Evolutionary conservation across 2,113 vertebrate genomes (phyloP).

Genomic region (Orthonyx spaldingii): DNA sequence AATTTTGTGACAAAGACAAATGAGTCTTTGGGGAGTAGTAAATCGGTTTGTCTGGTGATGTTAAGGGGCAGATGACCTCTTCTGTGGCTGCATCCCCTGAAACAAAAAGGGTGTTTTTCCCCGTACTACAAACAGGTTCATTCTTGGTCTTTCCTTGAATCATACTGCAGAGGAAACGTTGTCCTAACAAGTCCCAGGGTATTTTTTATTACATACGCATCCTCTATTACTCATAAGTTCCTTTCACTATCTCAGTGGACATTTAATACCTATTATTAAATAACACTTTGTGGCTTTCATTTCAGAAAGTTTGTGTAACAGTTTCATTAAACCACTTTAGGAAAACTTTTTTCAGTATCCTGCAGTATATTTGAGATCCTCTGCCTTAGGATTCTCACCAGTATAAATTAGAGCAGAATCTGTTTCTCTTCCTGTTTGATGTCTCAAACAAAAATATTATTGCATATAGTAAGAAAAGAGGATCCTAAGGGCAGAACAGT

Average conservation of each 20-base stretch:
- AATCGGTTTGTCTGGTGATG: constrained; percentile 65
- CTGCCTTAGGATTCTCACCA: not conserved
- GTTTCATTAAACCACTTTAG: not conserved
- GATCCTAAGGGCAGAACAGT: not conserved
- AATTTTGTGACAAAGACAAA: constrained; percentile 75
- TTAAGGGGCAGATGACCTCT: constrained; percentile 69
- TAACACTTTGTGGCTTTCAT: constrained; percentile 39
- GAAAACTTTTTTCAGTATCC: not conserved
- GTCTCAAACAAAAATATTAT: not conserved
- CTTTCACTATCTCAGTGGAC: constrained; percentile 70
- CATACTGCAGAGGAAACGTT: constrained; percentile 79
- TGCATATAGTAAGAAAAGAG: not conserved
- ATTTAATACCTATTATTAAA: constrained; percentile 74
- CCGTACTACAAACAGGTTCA: constrained; percentile 54
- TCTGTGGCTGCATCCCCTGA: constrained; percentile 50
- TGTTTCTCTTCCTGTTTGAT: not conserved
- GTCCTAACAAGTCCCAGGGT: constrained; percentile 77
- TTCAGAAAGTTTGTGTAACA: not conserved
- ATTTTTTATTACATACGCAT: constrained; percentile 76
- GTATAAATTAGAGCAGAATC: not conserved
- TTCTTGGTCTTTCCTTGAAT: constrained; percentile 77
- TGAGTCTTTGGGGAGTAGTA: constrained; percentile 66
- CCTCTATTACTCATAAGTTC: constrained; percentile 74
- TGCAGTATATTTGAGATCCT: not conserved
- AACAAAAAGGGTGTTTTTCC: constrained; percentile 68